phyloP scores from a whole-genome alignment of 1,140 invertebrate genomes.

The Pogonomyrmex barbatus region DNA sequence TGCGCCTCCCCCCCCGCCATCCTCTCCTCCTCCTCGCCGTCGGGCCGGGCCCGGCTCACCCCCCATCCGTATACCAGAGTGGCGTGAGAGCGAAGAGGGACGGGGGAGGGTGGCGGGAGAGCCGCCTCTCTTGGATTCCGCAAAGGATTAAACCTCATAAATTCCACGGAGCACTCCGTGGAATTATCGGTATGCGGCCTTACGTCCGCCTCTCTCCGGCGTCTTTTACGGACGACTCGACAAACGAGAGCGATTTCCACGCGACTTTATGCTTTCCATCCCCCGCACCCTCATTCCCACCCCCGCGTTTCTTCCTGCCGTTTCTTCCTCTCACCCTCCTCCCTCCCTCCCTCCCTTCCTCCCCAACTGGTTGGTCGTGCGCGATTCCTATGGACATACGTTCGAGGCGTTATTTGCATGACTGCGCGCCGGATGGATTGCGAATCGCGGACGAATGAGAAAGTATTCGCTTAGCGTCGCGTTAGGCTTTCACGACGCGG shows the following conservation, averaged over 20 bases:
- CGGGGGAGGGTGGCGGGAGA: background rate
- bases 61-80: conserved; percentile 3
- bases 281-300: background rate
- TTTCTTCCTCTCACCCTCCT: background rate
- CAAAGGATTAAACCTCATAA: conserved; percentile 82
- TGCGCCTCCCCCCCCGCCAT: background rate
- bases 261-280: conserved; percentile 68
- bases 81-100: background rate
- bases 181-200: conserved; percentile 81
- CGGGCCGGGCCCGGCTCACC: background rate
- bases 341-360: background rate
- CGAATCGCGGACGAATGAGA: conserved; percentile 19
- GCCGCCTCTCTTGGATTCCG: conserved; percentile 73
- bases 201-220: conserved; percentile 67
- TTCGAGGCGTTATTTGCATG: conserved; percentile 74
- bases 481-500: background rate
- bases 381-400: conserved; percentile 53
- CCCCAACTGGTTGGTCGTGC: background rate
- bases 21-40: background rate
- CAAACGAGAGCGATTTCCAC: conserved; percentile 68
- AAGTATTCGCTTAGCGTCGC: conserved; percentile 39
- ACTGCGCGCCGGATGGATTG: conserved; percentile 69
- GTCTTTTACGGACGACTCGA: conserved; percentile 64
- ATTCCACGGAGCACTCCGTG: conserved; percentile 77
- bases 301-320: background rate